phyloP scores from a whole-genome alignment of 2,113 vertebrate genomes.

The Suncus etruscus region DNA sequence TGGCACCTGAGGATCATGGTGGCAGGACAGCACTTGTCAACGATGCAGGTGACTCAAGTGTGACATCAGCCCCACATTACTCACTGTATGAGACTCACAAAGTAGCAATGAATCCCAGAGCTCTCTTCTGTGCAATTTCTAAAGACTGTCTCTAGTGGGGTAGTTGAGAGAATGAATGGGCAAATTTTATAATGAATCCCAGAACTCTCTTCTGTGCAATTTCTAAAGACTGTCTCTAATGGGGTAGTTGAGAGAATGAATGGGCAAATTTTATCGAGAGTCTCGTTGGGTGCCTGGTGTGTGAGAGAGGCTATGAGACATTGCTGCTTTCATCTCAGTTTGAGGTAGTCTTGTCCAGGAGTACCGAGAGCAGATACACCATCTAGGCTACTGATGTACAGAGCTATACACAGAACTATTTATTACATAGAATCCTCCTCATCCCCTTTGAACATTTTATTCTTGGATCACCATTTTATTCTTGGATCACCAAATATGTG shows the following conservation, averaged over 20 bases:
- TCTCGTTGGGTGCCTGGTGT: rapidly evolving
- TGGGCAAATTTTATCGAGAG: rapidly evolving
- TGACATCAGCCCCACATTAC: too few relatives aligned
- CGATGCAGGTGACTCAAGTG: not conserved
- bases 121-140: not conserved
- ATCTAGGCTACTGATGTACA: not conserved
- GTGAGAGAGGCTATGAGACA: rapidly evolving
- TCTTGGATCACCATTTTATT: too few relatives aligned
- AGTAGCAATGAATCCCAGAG: not conserved
- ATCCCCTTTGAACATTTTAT: too few relatives aligned
- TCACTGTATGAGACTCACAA: not conserved
- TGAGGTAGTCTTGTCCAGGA: too few relatives aligned
- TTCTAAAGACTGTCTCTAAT: too few relatives aligned
- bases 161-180: not conserved
- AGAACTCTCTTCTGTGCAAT: not conserved
- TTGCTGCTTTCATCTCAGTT: not conserved
- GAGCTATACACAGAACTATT: too few relatives aligned
- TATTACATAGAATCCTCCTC: too few relatives aligned
- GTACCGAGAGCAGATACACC: rapidly evolving
- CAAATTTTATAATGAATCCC: not conserved
- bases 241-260: not conserved
- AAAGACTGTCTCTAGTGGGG: not conserved
- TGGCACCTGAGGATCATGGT: not conserved
- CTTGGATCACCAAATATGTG: too few relatives aligned
- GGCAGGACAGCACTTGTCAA: not conserved